These are phyloP conservation scores for Epinotia bilunana DNA, from an alignment of 2,888 invertebrate species.

Conservation along the genomic window DNA sequence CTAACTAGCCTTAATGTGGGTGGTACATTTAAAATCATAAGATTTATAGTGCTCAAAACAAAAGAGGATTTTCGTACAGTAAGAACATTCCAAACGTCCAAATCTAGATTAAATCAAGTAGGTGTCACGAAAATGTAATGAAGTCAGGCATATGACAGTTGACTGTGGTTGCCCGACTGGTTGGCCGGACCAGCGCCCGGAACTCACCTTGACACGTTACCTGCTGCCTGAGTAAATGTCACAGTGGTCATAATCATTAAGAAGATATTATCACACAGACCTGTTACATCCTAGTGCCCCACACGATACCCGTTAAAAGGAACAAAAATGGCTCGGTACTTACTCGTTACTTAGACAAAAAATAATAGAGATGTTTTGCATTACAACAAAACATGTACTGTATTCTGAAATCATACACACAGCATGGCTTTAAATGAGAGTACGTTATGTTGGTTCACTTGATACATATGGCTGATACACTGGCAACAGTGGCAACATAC, in stretches of 20 bases:
- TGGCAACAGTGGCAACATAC: too few relatives aligned
- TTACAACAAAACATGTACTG: too few relatives aligned
- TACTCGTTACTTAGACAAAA: neutral
- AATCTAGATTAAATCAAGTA: conserved; percentile 23
- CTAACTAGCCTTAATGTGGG: too few relatives aligned
- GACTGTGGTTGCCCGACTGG: conserved; percentile 52
- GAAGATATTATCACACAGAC: neutral
- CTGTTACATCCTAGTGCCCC: neutral
- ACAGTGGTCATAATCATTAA: conserved; percentile 41
- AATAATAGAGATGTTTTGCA: too few relatives aligned
- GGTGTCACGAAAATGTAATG: conserved; percentile 23
- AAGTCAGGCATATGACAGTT: neutral
- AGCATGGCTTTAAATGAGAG: too few relatives aligned
- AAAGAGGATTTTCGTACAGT: too few relatives aligned
- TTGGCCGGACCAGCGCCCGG: conserved; percentile 53
- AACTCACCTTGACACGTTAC: conserved; percentile 63
- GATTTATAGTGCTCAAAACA: too few relatives aligned
- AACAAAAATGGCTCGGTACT: neutral
- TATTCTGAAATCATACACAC: too few relatives aligned
- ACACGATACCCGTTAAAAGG: neutral
- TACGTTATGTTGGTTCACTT: too few relatives aligned
- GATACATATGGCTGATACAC: too few relatives aligned
- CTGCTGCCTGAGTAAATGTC: conserved; percentile 54
- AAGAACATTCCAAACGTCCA: conserved; percentile 7
- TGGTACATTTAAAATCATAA: too few relatives aligned